Conservation (phyloP, 2,888 invertebrate species). For the Amaurobius ferox region DNA sequence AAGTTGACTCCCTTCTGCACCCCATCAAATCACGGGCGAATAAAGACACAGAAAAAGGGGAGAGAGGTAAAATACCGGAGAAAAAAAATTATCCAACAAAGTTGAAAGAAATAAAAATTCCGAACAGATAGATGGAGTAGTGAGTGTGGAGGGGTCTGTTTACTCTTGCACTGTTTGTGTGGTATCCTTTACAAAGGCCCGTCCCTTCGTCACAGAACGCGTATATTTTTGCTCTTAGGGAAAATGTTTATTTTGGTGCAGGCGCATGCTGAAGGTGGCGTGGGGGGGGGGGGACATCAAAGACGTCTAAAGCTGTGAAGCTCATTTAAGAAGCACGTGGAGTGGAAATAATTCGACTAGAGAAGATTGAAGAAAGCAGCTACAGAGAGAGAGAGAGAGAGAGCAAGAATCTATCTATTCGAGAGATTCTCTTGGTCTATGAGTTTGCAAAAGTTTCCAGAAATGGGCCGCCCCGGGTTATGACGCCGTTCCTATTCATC, state of each 20-base stretch:
- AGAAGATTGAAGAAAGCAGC: neutral
- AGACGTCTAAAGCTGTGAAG: conserved; percentile 44
- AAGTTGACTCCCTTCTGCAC: conserved; percentile 13
- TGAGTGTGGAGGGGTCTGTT: conserved; percentile 30
- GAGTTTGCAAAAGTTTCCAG: neutral
- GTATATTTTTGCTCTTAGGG: conserved; percentile 40
- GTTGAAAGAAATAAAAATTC: conserved; percentile 18
- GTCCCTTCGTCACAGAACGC: conserved; percentile 18
- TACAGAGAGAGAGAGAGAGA: too few relatives aligned
- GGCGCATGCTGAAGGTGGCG: neutral
- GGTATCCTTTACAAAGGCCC: conserved; percentile 47
- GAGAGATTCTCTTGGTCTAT: neutral
- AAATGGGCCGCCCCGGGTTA: neutral
- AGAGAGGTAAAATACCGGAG: neutral
- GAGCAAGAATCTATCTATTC: neutral
- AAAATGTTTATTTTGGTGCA: conserved; percentile 41
- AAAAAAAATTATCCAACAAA: neutral
- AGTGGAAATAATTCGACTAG: conserved; percentile 49
- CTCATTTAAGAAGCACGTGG: conserved; percentile 60
- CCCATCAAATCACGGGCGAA: conserved; percentile 29
- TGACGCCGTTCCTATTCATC: conserved; percentile 8
- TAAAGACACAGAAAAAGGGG: conserved; percentile 33
- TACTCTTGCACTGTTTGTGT: conserved; percentile 50
- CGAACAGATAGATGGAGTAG: neutral
- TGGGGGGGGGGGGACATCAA: conserved; percentile 33